Percentiles rank a stretch among this genome's conserved stretches.
Evolutionary conservation across 2,113 vertebrate species (phyloP).

Genomic region (Monopterus albus): DNA sequence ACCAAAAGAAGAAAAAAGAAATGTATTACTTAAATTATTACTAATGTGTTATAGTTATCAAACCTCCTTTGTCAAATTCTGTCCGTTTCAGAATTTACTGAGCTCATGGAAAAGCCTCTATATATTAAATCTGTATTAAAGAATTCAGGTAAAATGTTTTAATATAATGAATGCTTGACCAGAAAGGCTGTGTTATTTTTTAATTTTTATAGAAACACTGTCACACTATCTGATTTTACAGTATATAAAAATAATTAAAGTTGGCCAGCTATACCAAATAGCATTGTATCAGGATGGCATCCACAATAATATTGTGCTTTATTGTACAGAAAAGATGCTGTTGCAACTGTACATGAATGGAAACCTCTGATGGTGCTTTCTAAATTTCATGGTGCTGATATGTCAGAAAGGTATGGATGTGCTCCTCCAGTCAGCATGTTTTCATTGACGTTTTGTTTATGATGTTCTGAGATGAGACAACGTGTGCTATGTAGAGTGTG

Average conservation of each 20-base stretch:
- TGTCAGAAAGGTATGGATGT: background rate
- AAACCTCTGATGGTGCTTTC: background rate
- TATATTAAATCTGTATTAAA: no score
- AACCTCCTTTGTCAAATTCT: no score
- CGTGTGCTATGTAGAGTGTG: slow-evolving; percentile 58
- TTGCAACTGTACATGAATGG: background rate
- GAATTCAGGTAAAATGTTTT: no score
- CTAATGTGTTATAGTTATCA: no score
- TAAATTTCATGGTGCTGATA: no score
- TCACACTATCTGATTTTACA: no score
- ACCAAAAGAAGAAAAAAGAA: no score
- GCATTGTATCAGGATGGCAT: background rate
- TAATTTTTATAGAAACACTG: no score
- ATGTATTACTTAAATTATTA: no score
- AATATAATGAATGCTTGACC: no score
- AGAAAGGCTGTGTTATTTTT: no score
- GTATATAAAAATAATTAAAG: background rate
- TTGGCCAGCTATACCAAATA: background rate
- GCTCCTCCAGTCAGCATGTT: background rate
- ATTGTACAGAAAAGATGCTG: background rate
- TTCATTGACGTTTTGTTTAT: background rate
- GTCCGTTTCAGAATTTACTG: background rate
- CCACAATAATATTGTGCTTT: no score
- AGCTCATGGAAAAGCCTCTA: background rate
- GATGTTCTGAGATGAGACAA: background rate